Base-by-base conservation (phyloP, 1,140 invertebrate genomes). In the Heliconius melpomene region DNA sequence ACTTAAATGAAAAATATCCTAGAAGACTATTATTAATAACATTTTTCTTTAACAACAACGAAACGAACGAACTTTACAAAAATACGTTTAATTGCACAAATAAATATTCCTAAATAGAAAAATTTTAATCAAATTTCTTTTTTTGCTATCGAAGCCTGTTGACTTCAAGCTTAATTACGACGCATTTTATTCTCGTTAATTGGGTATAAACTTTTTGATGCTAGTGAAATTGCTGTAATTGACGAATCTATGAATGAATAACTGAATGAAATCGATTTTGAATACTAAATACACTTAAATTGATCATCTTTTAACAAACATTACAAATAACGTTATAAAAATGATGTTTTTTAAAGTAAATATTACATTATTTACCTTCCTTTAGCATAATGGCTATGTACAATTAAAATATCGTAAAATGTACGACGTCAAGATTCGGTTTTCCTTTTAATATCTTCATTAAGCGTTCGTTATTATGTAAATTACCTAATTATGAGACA, bases 151-250 rank as follows among this genome's bases (percentile, higher is more conserved):
- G 23, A 29, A 84, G 81, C 81, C 80, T 77, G 81, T 85, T 71
- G 82, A 83, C 80, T 79, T 86, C 82, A 83, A 77, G 81, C 77
- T 88, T 88, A 83, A 85, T 86, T 81, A 86, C 82, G 77, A 78
- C 79, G 79, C 77, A 66, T 82, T 81, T 86, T 82, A 82, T 77
- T 79, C 75, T 57, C 38, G 36, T 79, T 78, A 81, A 81, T 82
- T 84, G 75, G 78, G 78, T 66, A 79, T 77, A 77, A 79, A 46
- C 80, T 81, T 60, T 66, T 36, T 29, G 60, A 57, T 70, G 54
- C 40, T 40, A 79, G 73, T 66, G 18, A 76, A 76, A 66, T 76
- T 76, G 57, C 54, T 66, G 11, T 60, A 29, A 76, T 66, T 29
- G 23, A 66, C 26, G n/a, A n/a, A 23, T 57, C 20, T 20, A 57